phyloP scores from a whole-genome alignment of 2,113 vertebrate genomes.

The Girardinichthys multiradiatus region DNA sequence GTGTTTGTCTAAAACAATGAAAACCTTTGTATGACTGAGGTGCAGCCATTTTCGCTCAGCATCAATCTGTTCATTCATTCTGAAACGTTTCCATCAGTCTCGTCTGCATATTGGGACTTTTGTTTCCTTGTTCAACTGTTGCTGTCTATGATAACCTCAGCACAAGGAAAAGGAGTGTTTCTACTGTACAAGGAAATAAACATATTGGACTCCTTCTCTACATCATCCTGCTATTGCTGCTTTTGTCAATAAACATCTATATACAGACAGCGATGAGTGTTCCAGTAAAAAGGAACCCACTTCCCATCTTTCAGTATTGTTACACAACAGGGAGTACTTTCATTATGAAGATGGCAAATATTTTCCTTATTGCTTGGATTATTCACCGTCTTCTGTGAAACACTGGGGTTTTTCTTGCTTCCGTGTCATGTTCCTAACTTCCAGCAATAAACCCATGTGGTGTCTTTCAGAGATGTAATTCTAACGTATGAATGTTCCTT shows the following conservation, averaged over 20 bases:
- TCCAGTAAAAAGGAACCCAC: background rate
- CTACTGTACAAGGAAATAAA: background rate
- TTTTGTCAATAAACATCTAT: background rate
- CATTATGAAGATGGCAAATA: constrained; percentile 10
- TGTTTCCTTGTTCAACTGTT: background rate
- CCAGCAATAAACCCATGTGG: background rate
- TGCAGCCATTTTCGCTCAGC: background rate
- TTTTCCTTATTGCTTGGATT: background rate
- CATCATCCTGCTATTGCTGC: too few relatives aligned
- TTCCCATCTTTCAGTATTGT: background rate
- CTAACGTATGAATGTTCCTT: background rate
- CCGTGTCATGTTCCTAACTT: background rate
- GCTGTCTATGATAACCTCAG: background rate
- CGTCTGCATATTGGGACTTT: background rate
- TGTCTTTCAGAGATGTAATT: too few relatives aligned
- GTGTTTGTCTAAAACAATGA: background rate
- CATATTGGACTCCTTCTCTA: too few relatives aligned
- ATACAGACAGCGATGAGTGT: background rate
- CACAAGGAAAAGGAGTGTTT: background rate
- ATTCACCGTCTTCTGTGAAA: background rate
- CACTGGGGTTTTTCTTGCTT: background rate
- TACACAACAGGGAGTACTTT: constrained; percentile 35
- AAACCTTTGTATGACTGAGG: background rate
- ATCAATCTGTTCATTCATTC: background rate
- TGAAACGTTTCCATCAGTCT: background rate